Conservation (phyloP, 2,888 invertebrate species). For the Melinaea marsaeus region DNA sequence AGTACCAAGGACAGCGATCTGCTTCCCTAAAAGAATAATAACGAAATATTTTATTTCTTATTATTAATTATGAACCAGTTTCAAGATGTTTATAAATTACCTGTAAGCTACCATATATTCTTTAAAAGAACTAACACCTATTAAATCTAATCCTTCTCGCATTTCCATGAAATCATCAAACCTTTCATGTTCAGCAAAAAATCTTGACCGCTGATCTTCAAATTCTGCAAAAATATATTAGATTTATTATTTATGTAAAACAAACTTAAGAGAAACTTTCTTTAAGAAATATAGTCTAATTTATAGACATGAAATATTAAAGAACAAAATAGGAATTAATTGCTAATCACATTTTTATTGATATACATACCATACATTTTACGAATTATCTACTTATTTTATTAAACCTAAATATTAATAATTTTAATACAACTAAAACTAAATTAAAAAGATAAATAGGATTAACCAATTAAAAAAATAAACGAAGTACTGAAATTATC, state of each 20-base stretch:
- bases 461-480: too few relatives aligned
- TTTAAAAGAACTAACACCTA: slow-evolving; percentile 78
- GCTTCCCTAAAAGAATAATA: slow-evolving; percentile 55
- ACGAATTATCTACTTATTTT: too few relatives aligned
- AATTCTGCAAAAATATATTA: slow-evolving; percentile 75
- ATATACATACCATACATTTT: too few relatives aligned
- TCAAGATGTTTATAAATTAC: slow-evolving; percentile 38
- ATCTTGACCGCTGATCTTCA: slow-evolving; percentile 87
- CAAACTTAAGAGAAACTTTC: slow-evolving; percentile 6
- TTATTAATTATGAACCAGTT: too few relatives aligned
- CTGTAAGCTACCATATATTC: slow-evolving; percentile 78
- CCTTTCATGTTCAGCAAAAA: slow-evolving; percentile 87
- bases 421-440: too few relatives aligned
- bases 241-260: neutral
- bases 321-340: too few relatives aligned
- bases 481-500: too few relatives aligned
- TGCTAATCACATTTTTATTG: too few relatives aligned
- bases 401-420: too few relatives aligned
- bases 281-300: neutral
- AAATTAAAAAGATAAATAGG: too few relatives aligned
- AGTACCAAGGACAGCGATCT: slow-evolving; percentile 80
- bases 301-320: too few relatives aligned
- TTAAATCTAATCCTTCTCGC: slow-evolving; percentile 86
- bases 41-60: slow-evolving; percentile 13
- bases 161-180: slow-evolving; percentile 92